phyloP scores from a whole-genome alignment of 2,113 vertebrate genomes.

The Motacilla tschutschensis region DNA sequence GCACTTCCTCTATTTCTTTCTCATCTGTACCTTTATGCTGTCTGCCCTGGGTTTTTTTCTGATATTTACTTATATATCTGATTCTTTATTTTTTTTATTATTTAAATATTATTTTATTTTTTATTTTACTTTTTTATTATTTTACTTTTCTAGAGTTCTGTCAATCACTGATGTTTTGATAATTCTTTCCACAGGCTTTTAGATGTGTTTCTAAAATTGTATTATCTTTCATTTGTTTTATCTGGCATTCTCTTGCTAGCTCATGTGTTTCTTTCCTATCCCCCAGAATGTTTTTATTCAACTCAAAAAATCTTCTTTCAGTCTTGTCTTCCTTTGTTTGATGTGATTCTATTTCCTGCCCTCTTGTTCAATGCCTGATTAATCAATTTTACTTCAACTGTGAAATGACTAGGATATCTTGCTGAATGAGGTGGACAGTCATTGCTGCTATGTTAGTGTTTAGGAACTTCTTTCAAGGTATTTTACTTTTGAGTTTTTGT shows the following conservation, averaged over 20 bases:
- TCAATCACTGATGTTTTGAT: neutral
- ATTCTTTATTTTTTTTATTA: neutral
- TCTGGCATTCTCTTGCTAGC: neutral
- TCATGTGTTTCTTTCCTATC: neutral
- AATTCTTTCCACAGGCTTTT: neutral
- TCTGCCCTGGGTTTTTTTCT: neutral
- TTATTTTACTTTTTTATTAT: neutral
- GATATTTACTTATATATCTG: neutral
- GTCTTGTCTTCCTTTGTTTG: neutral
- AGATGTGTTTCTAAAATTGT: neutral
- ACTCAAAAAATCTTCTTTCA: neutral
- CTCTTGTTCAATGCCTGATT: neutral
- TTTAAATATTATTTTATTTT: neutral
- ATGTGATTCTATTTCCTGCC: neutral
- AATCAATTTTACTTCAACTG: neutral
- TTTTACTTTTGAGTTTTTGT: slow-evolving; percentile 5
- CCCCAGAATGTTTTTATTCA: neutral
- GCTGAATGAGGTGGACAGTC: neutral
- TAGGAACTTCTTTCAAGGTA: neutral
- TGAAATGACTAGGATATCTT: slow-evolving; percentile 7
- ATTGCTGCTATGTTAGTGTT: neutral
- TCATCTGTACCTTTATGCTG: neutral
- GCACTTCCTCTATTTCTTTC: neutral
- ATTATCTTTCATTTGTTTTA: neutral
- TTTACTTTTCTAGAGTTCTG: neutral